Evolutionary conservation across 2,113 vertebrate genomes (phyloP), one percentile per base, ranked within the genome.

Genomic region (Rhinolophus ferrumequinum): DNA sequence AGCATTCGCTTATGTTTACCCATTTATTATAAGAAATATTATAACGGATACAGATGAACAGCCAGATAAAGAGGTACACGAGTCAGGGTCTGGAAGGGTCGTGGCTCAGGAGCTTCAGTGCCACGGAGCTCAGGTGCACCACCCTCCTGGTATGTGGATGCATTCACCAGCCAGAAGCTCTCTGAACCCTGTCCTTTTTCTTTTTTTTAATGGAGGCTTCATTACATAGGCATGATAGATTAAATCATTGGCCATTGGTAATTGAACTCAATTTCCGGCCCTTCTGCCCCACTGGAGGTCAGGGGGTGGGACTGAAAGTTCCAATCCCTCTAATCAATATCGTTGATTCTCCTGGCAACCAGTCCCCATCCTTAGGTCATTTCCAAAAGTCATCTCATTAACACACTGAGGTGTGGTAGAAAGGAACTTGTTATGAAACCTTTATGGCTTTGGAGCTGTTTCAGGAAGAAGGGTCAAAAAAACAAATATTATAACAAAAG

Each of bases 271-370:
- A 54, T 79, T 33, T 79, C 80, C 50, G 62, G n/a, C 41, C 54
- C n/a, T 58, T 62, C 30, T 79, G 52, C 52, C 22, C 83, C 9
- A 62, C 41, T 44, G 41, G 41, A 44, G 41, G 41, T 28, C 8
- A 33, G 33, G 30, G 4, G 38, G 58, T 50, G 9, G n/a, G 14
- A 60, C 6, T 77, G 70, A 60, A 77, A 28, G 14, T 26, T 44
- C 41, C 41, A 6, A 44, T n/a, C 41, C 6, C 41, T 44, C 41
- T 44, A 7, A 44, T 44, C 41, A 44, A 44, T 44, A 44, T 44
- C 4, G 41, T 44, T 70, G 80, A 80, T 44, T 90, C 33, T 52
- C 81, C 54, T 72, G 81, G 93, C 88, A 91, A 85, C 81, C 81
- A 77, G 47, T 47, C 62, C 64, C 93, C 41, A 62, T 13, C 80